phyloP scores from a whole-genome alignment of 2,797 vertebrate species.

The Acanthopagrus latus region DNA sequence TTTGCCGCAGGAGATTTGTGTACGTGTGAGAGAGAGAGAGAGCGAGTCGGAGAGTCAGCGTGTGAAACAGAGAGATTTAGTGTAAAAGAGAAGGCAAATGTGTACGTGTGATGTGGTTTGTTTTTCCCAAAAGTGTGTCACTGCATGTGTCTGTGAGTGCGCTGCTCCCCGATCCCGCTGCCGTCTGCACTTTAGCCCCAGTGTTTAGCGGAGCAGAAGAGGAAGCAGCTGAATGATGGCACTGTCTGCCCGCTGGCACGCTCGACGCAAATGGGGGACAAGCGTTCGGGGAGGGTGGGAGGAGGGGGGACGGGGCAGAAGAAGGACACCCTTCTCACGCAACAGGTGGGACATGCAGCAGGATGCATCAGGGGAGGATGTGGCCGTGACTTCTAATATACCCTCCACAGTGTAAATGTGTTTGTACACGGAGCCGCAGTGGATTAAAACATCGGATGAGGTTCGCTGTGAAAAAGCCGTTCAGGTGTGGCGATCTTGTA shows the following conservation, averaged over 20 bases:
- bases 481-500: constrained; percentile 44
- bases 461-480: constrained; percentile 1
- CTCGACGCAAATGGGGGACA: constrained; percentile 34
- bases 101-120: constrained; percentile 39
- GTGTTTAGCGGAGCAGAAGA: constrained; percentile 75
- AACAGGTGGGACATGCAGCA: constrained; percentile 77
- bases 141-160: constrained; percentile 42
- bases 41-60: not conserved
- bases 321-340: constrained; percentile 76
- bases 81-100: constrained; percentile 42
- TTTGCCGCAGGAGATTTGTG: constrained; percentile 64
- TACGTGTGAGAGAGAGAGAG: not conserved
- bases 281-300: constrained; percentile 19
- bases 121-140: constrained; percentile 28
- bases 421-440: not conserved
- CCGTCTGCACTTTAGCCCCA: constrained; percentile 74
- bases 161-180: constrained; percentile 49
- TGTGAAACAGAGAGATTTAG: constrained; percentile 50
- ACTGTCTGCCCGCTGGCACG: constrained; percentile 77
- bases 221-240: constrained; percentile 81
- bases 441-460: constrained; percentile 10
- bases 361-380: constrained; percentile 62
- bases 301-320: constrained; percentile 44
- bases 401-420: constrained; percentile 11
- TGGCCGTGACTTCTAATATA: constrained; percentile 59